phyloP scores from a whole-genome alignment of 2,888 invertebrate species.

The Anoplius nigerrimus region DNA sequence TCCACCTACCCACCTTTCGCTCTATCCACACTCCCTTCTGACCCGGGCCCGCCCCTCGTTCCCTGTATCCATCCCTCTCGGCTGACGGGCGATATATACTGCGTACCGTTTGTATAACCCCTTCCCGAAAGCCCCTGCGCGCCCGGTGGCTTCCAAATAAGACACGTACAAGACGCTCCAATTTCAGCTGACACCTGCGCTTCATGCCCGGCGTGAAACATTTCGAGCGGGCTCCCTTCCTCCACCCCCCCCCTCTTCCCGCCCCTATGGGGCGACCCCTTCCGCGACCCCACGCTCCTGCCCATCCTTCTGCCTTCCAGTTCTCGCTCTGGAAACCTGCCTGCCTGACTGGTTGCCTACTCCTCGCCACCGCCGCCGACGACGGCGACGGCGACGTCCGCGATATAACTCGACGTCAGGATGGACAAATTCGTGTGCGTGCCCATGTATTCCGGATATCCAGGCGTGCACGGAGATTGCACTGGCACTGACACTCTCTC shows the following conservation, averaged over 20 bases:
- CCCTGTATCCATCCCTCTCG: conserved; percentile 16
- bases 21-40: conserved; percentile 14
- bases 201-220: conserved; percentile 57
- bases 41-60: conserved; percentile 10
- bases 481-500: not conserved
- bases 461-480: too few relatives aligned
- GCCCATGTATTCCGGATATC: too few relatives aligned
- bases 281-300: conserved; percentile 9
- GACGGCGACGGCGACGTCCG: not conserved
- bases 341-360: not conserved
- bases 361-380: not conserved
- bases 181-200: conserved; percentile 70
- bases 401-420: conserved; percentile 12
- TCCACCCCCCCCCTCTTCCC: conserved; percentile 11
- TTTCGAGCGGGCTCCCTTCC: conserved; percentile 31
- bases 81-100: conserved; percentile 57
- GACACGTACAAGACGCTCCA: conserved; percentile 71
- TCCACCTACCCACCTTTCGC: not conserved
- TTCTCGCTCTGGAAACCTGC: conserved; percentile 6
- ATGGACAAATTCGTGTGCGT: not conserved
- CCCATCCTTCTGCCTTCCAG: not conserved
- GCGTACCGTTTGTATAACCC: conserved; percentile 59
- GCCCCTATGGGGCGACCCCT: conserved; percentile 6
- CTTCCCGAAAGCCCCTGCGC: conserved; percentile 19
- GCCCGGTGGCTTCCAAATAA: conserved; percentile 62